Conservation (phyloP, 2,888 invertebrate species). For the Drosophila atripex region DNA sequence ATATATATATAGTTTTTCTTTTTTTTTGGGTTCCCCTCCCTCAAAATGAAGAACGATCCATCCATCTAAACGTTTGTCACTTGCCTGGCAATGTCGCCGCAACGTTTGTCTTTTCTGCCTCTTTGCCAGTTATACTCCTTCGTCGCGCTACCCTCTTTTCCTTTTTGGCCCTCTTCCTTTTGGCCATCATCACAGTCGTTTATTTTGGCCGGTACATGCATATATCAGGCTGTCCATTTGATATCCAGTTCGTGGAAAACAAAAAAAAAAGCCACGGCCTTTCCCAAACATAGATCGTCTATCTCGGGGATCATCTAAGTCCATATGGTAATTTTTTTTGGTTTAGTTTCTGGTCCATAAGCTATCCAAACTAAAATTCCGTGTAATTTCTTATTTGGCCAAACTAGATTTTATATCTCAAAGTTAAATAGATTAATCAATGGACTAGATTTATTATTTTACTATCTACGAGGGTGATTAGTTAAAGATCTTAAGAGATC, state of each 20-base stretch:
- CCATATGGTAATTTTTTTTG: not conserved
- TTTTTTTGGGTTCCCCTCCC: conserved; percentile 11
- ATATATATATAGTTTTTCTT: not conserved
- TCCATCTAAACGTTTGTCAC: conserved; percentile 78
- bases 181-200: conserved; percentile 60
- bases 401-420: not conserved
- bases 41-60: conserved; percentile 71
- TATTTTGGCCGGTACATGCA: conserved; percentile 52
- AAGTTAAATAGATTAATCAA: not conserved
- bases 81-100: conserved; percentile 71
- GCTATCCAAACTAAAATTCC: conserved; percentile 2
- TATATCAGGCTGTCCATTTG: conserved; percentile 64
- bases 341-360: not conserved
- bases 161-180: conserved; percentile 1
- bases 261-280: not conserved
- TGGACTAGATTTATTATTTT: not conserved
- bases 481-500: no score
- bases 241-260: conserved; percentile 26
- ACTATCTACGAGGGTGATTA: not conserved
- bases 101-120: conserved; percentile 70
- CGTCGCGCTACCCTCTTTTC: conserved; percentile 47
- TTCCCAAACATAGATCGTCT: conserved; percentile 15
- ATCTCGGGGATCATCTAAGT: conserved; percentile 14
- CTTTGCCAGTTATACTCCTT: conserved; percentile 71
- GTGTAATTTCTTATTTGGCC: not conserved